Evolutionary conservation across 2,888 invertebrate species (phyloP).

Genomic region (Clivina fossor): DNA sequence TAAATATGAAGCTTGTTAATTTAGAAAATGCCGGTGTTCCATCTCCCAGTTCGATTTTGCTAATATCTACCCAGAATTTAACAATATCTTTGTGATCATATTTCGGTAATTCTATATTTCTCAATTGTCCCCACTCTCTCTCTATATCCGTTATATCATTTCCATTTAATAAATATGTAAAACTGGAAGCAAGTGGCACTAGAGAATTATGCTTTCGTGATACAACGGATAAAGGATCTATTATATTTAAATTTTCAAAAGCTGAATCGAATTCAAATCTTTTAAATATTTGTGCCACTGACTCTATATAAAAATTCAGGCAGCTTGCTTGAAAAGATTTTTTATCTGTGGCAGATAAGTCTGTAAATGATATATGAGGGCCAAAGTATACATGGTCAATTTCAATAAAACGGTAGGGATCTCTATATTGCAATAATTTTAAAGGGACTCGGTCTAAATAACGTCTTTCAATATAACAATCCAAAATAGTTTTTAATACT

Average conservation of each 20-base stretch:
- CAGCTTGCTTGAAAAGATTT: not conserved
- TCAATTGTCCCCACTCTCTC: not conserved
- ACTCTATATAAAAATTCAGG: conserved; percentile 1
- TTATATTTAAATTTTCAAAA: not conserved
- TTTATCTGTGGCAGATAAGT: not conserved
- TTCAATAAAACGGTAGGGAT: conserved; percentile 2
- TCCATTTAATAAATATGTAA: not conserved
- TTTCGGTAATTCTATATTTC: conserved; percentile 1
- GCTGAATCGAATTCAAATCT: conserved; percentile 1
- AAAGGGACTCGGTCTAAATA: not conserved
- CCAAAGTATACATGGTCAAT: conserved; percentile 1
- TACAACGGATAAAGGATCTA: not conserved
- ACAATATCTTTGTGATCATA: conserved; percentile 1
- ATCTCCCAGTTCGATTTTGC: conserved; percentile 6
- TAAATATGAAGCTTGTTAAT: conserved; percentile 8
- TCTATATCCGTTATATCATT: not conserved
- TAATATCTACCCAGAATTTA: conserved; percentile 1
- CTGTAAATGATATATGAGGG: not conserved
- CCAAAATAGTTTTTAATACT: conserved; percentile 1
- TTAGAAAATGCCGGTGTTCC: conserved; percentile 6
- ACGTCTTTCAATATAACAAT: not conserved
- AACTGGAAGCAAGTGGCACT: not conserved
- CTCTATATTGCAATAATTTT: not conserved
- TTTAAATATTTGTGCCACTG: not conserved
- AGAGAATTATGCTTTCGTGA: not conserved